phyloP scores from a whole-genome alignment of 2,888 invertebrate species.

The Pseudoips prasinana region DNA sequence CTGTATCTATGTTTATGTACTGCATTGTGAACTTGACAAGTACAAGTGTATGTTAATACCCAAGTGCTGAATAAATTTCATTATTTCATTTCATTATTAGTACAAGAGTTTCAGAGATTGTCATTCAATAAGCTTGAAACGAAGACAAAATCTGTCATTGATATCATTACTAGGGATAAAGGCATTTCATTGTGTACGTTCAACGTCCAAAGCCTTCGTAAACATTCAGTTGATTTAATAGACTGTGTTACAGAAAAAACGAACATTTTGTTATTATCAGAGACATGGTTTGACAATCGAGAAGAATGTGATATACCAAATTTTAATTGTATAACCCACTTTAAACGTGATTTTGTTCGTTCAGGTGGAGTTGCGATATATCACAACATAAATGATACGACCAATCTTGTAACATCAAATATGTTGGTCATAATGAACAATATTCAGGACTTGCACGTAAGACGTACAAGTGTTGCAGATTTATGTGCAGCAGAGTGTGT shows the following conservation, averaged over 20 bases:
- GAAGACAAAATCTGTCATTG: constrained; percentile 19
- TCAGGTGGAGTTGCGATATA: constrained; percentile 36
- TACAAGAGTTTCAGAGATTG: constrained; percentile 24
- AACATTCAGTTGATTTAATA: constrained; percentile 18
- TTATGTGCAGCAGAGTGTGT: constrained; percentile 23
- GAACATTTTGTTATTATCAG: constrained; percentile 21
- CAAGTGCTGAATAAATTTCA: too few relatives aligned
- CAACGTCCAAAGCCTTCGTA: constrained; percentile 18
- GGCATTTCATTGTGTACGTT: constrained; percentile 20
- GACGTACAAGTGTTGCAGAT: constrained; percentile 24
- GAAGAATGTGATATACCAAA: constrained; percentile 31
- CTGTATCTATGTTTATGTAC: too few relatives aligned
- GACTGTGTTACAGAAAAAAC: constrained; percentile 17
- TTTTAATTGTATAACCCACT: constrained; percentile 34
- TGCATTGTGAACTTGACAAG: too few relatives aligned
- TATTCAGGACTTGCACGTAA: constrained; percentile 25
- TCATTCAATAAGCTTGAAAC: constrained; percentile 23
- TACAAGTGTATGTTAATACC: too few relatives aligned
- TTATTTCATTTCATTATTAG: too few relatives aligned
- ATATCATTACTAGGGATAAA: constrained; percentile 20
- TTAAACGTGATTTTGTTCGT: constrained; percentile 30
- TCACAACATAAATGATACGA: constrained; percentile 24
- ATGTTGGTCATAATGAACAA: constrained; percentile 30
- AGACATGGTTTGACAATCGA: constrained; percentile 24
- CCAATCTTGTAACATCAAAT: constrained; percentile 24